A percentile compares a stretch with the other conserved stretches of the same genome.
Evolutionary conservation across 2,888 invertebrate species (phyloP).

Genomic region (Crocallis elinguaria): DNA sequence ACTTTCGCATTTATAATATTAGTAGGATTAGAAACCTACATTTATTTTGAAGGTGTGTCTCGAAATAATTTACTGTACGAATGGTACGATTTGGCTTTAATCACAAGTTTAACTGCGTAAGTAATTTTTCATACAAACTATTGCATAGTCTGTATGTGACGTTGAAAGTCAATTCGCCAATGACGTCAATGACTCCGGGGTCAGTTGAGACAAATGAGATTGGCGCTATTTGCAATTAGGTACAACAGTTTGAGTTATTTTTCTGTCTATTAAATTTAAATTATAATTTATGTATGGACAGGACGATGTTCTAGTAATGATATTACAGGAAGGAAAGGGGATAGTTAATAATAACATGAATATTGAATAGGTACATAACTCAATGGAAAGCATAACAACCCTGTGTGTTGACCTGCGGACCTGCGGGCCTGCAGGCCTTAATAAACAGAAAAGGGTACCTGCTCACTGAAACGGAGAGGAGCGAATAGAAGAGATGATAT

Average conservation of each 20-base stretch:
- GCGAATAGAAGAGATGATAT: no score
- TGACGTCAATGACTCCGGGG: slow-evolving; percentile 41
- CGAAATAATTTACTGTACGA: slow-evolving; percentile 18
- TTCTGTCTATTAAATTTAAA: not conserved
- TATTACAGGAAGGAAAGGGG: no score
- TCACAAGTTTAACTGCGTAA: no score
- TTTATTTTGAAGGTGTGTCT: slow-evolving; percentile 13
- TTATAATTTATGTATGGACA: not conserved
- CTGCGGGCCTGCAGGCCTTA: no score
- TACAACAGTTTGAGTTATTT: not conserved
- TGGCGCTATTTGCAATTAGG: slow-evolving; percentile 2
- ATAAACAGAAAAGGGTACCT: no score
- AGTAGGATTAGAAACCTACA: no score
- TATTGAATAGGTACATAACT: not conserved
- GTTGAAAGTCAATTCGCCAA: slow-evolving; percentile 18
- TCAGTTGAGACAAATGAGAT: slow-evolving; percentile 16
- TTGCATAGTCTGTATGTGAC: not conserved
- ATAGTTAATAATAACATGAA: not conserved
- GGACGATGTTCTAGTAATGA: not conserved
- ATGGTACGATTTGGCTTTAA: not conserved
- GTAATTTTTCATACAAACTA: not conserved
- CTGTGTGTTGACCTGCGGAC: no score
- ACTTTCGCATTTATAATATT: no score
- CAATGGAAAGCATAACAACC: no score
- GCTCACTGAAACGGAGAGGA: no score